phyloP scores from a whole-genome alignment of 2,797 vertebrate species.

The Lateolabrax maculatus region DNA sequence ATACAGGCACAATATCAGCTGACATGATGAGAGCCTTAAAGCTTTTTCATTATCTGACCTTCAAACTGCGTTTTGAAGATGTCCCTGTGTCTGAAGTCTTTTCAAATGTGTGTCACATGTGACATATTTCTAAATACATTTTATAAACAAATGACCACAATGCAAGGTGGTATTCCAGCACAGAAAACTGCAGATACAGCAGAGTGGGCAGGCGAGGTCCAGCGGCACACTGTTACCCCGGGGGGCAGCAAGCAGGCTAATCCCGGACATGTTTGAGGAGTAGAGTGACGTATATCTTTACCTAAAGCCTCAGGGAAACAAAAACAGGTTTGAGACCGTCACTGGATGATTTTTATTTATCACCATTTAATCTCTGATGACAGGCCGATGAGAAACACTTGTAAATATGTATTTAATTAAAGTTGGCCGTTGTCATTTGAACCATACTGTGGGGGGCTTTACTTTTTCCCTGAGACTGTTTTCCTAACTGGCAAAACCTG shows the following conservation, averaged over 20 bases:
- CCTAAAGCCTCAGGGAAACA: background rate
- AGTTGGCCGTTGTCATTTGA: no score
- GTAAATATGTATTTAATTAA: slow-evolving; percentile 36
- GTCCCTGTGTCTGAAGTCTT: no score
- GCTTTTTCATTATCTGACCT: background rate
- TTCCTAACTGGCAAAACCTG: background rate
- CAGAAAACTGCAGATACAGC: background rate
- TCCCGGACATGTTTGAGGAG: background rate
- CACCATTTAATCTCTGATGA: background rate
- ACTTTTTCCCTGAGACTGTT: background rate
- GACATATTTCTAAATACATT: background rate
- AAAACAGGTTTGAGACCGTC: background rate
- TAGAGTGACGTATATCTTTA: background rate
- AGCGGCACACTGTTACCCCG: background rate
- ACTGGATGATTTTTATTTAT: slow-evolving; percentile 7
- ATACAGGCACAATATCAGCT: slow-evolving; percentile 16
- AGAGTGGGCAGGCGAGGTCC: no score
- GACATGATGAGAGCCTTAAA: slow-evolving; percentile 4
- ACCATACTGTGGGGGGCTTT: background rate
- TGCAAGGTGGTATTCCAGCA: background rate
- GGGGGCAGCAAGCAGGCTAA: background rate
- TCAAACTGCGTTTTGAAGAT: background rate
- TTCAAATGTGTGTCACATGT: background rate
- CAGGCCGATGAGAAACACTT: no score
- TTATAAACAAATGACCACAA: background rate